phyloP scores from a whole-genome alignment of 2,797 vertebrate species.

The Rhynchonycteris naso region DNA sequence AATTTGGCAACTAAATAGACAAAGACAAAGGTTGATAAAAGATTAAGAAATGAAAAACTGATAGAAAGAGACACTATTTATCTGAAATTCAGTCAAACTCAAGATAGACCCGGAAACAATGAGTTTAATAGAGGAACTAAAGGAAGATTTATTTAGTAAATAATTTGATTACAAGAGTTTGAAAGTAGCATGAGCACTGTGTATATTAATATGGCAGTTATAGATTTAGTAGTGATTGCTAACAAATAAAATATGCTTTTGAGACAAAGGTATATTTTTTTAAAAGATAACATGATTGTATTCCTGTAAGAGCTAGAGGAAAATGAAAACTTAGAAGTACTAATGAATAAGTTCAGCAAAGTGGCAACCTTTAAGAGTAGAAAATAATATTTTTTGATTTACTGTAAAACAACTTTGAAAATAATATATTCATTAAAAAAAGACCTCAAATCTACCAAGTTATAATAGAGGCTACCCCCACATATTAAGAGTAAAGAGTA shows the following conservation, averaged over 20 bases:
- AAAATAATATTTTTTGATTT: background rate
- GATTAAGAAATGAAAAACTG: background rate
- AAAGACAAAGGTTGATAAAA: background rate
- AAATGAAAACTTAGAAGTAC: background rate
- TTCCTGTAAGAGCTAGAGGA: background rate
- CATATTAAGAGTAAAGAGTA: background rate
- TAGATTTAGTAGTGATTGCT: background rate
- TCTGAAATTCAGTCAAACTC: background rate
- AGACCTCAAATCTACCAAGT: background rate
- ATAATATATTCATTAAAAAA: background rate
- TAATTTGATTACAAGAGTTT: background rate
- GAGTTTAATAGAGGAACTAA: background rate
- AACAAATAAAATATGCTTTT: background rate
- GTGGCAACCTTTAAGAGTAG: background rate
- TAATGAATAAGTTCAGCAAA: background rate
- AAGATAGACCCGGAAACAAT: background rate
- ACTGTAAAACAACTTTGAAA: background rate
- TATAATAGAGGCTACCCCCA: background rate
- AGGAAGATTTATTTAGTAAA: background rate
- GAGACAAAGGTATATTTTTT: background rate
- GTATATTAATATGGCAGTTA: background rate
- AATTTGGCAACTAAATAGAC: background rate
- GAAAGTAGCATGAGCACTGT: background rate
- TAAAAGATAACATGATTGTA: background rate
- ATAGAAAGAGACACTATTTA: background rate